Evolutionary conservation across 2,797 vertebrate genomes (phyloP), one percentile per base, ranked within the genome.

Genomic region (Apodemus agrarius): DNA sequence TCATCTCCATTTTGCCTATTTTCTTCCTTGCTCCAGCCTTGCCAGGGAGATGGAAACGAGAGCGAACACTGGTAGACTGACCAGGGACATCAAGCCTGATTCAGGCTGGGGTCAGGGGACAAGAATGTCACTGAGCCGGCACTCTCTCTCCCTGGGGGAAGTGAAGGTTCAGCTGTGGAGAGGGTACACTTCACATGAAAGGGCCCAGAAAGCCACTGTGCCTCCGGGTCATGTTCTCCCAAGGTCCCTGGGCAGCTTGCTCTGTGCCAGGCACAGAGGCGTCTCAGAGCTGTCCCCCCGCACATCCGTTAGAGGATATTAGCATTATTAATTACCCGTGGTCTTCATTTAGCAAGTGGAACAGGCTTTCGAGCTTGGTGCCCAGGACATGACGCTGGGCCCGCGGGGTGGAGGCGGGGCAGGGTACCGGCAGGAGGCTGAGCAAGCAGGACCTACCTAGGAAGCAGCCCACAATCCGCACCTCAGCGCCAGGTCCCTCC

Each of bases 271-370:
- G 90, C 0, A 0, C 59, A 9, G 1, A 6, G 96, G 12, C 13
- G 52, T 89, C 90, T 91, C 43, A n/a, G 83, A 65, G 75, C 34
- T 22, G 81, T 52, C 90, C 91, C 91, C 91, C 19, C 2, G 21
- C 52, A 52, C 54, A 96, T 59, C 97, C 97, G 96, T 97, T 97
- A 96, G 89, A 95, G 97, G 97, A 98, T 99, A 99, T 99, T 98
- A 99, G 98, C 98, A 98, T 98, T 98, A 98, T 98, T 99, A 99
- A 99, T 98, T 98, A 98, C 98, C 98, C 97, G 43, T 98, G 98
- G 96, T 98, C 97, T 97, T 98, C 96, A 89, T 46, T 63, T 98
- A 97, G 98, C 97, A 99, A 98, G 98, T 88, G 96, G 98, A 98
- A 97, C 97, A 97, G 96, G 98, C 98, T 98, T 98, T 98, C 97